A percentile compares a stretch with the other conserved stretches of the same genome.
These are phyloP conservation scores for Pantherophis vulpinus DNA, from an alignment of 2,797 vertebrate species.

Conservation along the genomic window DNA sequence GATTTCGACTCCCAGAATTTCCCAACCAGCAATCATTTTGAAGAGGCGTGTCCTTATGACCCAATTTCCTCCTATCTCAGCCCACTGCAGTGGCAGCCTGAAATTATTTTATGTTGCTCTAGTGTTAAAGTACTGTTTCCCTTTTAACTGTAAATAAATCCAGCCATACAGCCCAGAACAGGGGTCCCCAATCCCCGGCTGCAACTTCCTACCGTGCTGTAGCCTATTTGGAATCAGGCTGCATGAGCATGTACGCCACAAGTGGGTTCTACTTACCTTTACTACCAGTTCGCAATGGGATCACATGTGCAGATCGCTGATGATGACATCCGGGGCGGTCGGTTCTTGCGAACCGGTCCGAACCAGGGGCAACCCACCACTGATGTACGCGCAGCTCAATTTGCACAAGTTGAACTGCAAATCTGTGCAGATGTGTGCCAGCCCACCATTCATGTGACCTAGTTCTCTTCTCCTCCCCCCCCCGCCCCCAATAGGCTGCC, in stretches of 20 bases:
- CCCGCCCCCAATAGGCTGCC: not conserved
- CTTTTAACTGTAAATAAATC: not conserved
- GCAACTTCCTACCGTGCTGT: rapidly evolving
- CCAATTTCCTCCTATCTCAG: not conserved
- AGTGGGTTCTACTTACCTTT: too few species aligned
- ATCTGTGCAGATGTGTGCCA: rapidly evolving
- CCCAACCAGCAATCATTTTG: not conserved
- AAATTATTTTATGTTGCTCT: not conserved
- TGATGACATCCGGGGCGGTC: too few species aligned
- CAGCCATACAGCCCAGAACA: not conserved
- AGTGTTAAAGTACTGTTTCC: not conserved
- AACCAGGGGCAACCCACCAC: too few species aligned
- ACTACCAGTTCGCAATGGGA: too few species aligned
- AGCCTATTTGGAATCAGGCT: not conserved
- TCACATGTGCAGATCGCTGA: too few species aligned
- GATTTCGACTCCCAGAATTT: not conserved
- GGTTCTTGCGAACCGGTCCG: too few species aligned
- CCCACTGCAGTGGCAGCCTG: not conserved
- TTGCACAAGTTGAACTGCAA: not conserved
- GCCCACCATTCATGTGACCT: not conserved
- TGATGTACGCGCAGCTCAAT: not conserved
- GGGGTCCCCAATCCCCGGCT: not conserved
- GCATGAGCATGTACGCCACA: not conserved
- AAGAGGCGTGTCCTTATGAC: not conserved
- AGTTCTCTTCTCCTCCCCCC: not conserved